Evolutionary conservation across 92 coral and sea anemone genomes (phyloP), one percentile per base, ranked within the genome.

Genomic region (Virgularia gustaviana): DNA sequence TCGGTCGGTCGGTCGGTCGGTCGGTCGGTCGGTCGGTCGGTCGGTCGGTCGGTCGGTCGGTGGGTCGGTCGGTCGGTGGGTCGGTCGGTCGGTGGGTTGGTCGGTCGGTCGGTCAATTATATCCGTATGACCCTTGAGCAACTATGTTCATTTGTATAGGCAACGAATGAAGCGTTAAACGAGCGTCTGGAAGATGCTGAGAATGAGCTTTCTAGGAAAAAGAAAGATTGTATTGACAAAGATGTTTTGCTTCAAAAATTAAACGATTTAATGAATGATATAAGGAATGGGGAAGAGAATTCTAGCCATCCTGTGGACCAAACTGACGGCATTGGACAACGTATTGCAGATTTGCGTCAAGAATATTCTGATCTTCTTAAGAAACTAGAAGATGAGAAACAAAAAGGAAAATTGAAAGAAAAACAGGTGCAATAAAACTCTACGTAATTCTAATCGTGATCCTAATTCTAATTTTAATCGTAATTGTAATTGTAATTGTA

Each of bases 171-270:
- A 13, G 83, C 96, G 33, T 79, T 91, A 13, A 83, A 85, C 39
- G 88, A 89, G 33, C 86, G 96, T 15, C 80, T 91, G 10, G 75
- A 65, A 34, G 97, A 89, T 51, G 88, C 95, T 38, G 96, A 91
- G 29, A 77, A 86, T 28, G 92, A 91, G 45, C 84, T 89, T 58
- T 39, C 59, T 1, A 80, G 63, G 32, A 70, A 35, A 33, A 57
- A 76, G 30, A 85, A 79, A 25, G 75, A 78, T 30, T 45, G 83
- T 4, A 41, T 84, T 11, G 92, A 86, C 57, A 89, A 89, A 57
- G 96, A 79, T 22, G 89, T 83, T 9, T 86, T 89, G 32, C 49
- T 86, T 44, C 78, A 79, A 59, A 78, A 91, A 44, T 85, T 91
- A 70, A 87, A 70, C 7, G 89, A 81, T 36, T 76, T 91, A 24